A percentile compares a stretch with the other conserved stretches of the same genome.
Evolutionary conservation across 2,888 invertebrate species (phyloP).

Genomic region (Drosophila maculinotata): DNA sequence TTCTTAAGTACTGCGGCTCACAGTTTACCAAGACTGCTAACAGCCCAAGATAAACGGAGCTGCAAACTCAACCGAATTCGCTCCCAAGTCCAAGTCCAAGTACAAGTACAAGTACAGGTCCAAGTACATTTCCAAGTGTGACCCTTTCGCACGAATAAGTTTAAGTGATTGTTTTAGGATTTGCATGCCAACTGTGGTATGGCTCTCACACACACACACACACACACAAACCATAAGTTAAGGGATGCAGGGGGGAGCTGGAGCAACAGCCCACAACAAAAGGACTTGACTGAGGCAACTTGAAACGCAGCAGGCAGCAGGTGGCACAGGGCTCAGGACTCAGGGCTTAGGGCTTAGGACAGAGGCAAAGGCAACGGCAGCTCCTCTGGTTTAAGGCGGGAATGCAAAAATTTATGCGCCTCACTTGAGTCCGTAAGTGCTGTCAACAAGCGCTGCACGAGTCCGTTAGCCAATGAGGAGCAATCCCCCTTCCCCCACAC

Average conservation of each 20-base stretch:
- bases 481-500: not conserved
- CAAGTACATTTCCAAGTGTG: slow-evolving; percentile 32
- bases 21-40: slow-evolving; percentile 2
- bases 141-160: slow-evolving; percentile 52
- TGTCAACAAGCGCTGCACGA: slow-evolving; percentile 64
- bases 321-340: no score
- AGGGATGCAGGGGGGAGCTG: slow-evolving; percentile 19
- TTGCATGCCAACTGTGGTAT: slow-evolving; percentile 61
- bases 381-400: slow-evolving; percentile 4
- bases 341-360: no score
- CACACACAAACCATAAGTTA: slow-evolving; percentile 6
- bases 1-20: no score
- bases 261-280: slow-evolving; percentile 10
- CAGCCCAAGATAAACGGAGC: slow-evolving; percentile 4
- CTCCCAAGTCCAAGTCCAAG: no score
- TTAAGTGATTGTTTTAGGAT: slow-evolving; percentile 65
- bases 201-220: slow-evolving; percentile 16
- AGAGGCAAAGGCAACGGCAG: no score
- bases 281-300: slow-evolving; percentile 1
- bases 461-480: slow-evolving; percentile 15
- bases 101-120: no score
- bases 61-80: no score
- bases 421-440: slow-evolving; percentile 66
- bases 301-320: slow-evolving; percentile 23
- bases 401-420: slow-evolving; percentile 59